Evolutionary conservation across 1,140 invertebrate species (phyloP), one percentile per base, ranked within the genome.

Genomic region (Pogonomyrmex californicus): DNA sequence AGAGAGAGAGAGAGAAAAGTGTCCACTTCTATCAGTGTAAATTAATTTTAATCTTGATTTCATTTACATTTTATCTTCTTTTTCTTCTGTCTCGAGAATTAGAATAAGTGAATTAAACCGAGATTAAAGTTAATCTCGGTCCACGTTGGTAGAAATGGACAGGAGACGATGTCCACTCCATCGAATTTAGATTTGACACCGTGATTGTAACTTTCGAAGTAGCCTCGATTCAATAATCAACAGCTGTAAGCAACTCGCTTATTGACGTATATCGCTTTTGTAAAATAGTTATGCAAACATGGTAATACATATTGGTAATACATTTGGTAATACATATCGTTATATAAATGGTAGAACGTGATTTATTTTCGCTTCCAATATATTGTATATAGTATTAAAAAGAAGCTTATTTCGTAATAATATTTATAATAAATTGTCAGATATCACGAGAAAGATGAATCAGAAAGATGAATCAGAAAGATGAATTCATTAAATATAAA

Each of bases 201-300:
- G 23, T 23, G 23, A 23, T 23, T 23, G 23, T 23, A 23, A 23
- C 23, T 23, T 23, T 23, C 23, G n/a, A 30, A 14, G 54, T 17
- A 41, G 12, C 7, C 44, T 30, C 33, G 17, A n/a, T 2, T 62
- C 1, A 14, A 14, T 36, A 33, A 44, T 62, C 14, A n/a, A 5
- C 2, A 23, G 38, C 23, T 4, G 23, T n/a, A 38, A 47, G 7
- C 56, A 41, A 9, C 33, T 73, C 30, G 23, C 14, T 77, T 17
- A 73, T 33, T 30, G 23, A 62, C 4, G 23, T 23, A 44, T 62
- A 4, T 76, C 38, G 23, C 12, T 60, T 76, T 33, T 77, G 38
- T 62, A 33, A 23, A 68, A 68, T 68, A 30, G 65, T 68, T 68
- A 68, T 47, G 65, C 41, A 68, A 47, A 44, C 56, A 47, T 23